Evolutionary conservation across 1,140 invertebrate genomes (phyloP).

Genomic region (Parapsyche elsis): DNA sequence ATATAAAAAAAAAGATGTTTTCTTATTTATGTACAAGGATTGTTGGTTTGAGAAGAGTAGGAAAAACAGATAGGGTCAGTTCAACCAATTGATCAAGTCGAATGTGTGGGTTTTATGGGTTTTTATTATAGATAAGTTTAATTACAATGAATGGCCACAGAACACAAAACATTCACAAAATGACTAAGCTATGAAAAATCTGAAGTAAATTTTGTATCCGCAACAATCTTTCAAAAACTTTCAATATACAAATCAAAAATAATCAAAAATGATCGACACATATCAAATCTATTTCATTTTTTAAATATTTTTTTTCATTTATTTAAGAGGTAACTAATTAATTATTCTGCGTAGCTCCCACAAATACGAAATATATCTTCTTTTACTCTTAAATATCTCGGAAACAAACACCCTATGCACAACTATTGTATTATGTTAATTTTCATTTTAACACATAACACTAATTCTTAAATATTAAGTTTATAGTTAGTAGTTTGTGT

Average conservation of each 20-base stretch:
- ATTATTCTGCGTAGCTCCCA: conserved; percentile 47
- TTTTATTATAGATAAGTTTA: conserved; percentile 56
- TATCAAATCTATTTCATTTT: conserved; percentile 56
- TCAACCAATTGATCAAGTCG: not conserved
- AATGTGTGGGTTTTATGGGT: conserved; percentile 32
- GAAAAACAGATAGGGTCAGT: too few species aligned
- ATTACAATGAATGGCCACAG: conserved; percentile 56
- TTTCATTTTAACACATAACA: conserved; percentile 53
- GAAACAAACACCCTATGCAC: conserved; percentile 56
- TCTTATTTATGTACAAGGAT: not conserved
- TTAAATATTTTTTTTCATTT: conserved; percentile 41
- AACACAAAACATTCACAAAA: conserved; percentile 57
- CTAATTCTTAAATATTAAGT: conserved; percentile 53
- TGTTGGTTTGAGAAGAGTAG: too few species aligned
- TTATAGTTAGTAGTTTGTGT: conserved; percentile 51
- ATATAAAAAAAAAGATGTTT: not conserved
- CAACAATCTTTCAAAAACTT: conserved; percentile 34
- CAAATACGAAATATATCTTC: conserved; percentile 52
- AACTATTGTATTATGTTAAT: conserved; percentile 54
- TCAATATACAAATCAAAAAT: conserved; percentile 27
- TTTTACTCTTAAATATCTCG: conserved; percentile 50
- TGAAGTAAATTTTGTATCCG: conserved; percentile 48
- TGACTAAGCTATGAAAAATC: conserved; percentile 56
- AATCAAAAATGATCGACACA: conserved; percentile 52
- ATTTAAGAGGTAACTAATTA: conserved; percentile 46